These are phyloP conservation scores for Hipparchia semele DNA, from an alignment of 2,888 invertebrate species.

Conservation along the genomic window DNA sequence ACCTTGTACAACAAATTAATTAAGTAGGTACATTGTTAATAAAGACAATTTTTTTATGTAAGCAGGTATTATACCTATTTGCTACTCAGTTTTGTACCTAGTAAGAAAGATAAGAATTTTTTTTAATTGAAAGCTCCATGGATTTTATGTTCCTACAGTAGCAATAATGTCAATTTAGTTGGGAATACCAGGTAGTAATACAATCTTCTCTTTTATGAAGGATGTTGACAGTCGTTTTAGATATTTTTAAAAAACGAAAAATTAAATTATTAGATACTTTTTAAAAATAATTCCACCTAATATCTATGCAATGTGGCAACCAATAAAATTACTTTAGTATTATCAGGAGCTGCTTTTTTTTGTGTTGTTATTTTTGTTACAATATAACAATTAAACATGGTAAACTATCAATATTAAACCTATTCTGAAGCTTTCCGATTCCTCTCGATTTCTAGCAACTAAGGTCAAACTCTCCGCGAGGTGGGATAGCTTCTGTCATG, in stretches of 20 bases:
- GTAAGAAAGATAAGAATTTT: constrained; percentile 2
- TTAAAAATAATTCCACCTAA: too few relatives aligned
- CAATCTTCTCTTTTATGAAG: constrained; percentile 68
- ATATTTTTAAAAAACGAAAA: constrained; percentile 46
- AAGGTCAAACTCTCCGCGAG: too few relatives aligned
- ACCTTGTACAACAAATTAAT: too few relatives aligned
- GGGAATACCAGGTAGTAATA: constrained; percentile 50
- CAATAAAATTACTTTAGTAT: background rate
- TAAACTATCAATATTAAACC: too few relatives aligned
- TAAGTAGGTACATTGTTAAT: too few relatives aligned
- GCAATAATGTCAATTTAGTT: constrained; percentile 55
- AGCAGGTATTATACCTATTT: too few relatives aligned
- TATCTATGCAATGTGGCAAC: background rate
- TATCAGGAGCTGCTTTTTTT: background rate
- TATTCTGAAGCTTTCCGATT: too few relatives aligned
- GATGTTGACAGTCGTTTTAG: constrained; percentile 66
- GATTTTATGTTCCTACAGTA: constrained; percentile 45
- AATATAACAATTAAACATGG: too few relatives aligned
- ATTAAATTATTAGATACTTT: too few relatives aligned
- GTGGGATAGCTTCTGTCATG: background rate
- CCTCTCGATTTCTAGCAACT: too few relatives aligned
- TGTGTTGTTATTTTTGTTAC: background rate
- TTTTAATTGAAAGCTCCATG: constrained; percentile 30
- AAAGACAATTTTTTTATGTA: too few relatives aligned
- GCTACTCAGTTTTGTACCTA: too few relatives aligned